Percentiles rank a stretch among this genome's conserved stretches.
Conservation (phyloP, 2,797 vertebrate genomes). For the Eulemur mongoz region DNA sequence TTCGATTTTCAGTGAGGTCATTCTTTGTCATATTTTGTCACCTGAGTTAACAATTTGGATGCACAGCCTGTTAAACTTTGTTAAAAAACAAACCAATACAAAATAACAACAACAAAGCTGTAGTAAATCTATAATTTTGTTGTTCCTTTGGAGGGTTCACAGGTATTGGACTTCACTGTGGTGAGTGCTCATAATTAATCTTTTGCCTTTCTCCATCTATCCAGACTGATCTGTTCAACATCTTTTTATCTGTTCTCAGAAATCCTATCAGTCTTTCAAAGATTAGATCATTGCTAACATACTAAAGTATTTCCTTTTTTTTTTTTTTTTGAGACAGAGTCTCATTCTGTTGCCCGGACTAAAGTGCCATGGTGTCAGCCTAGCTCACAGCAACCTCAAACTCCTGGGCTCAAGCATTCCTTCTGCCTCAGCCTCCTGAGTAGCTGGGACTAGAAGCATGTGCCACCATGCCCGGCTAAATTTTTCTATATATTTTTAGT, state of each 20-base stretch:
- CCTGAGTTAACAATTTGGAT: background rate
- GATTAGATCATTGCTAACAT: background rate
- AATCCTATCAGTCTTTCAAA: background rate
- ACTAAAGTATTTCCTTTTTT: background rate
- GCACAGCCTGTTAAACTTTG: background rate
- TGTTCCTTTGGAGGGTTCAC: background rate
- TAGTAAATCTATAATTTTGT: background rate
- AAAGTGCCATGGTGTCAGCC: too few relatives aligned
- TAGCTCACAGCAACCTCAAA: too few relatives aligned
- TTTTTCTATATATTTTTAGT: too few relatives aligned
- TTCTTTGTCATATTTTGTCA: constrained; percentile 27
- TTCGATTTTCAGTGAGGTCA: constrained; percentile 24
- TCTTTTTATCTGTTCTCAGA: background rate
- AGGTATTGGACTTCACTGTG: background rate
- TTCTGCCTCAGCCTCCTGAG: too few relatives aligned
- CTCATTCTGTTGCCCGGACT: too few relatives aligned
- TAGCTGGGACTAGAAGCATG: too few relatives aligned
- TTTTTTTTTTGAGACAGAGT: too few relatives aligned
- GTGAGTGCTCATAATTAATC: background rate
- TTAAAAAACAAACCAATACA: background rate
- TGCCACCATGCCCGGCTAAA: too few relatives aligned
- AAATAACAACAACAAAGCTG: background rate
- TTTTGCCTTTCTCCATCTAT: background rate
- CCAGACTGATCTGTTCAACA: background rate
- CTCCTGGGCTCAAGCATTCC: too few relatives aligned